A percentile compares a stretch with the other conserved stretches of the same genome.
phyloP scores from a whole-genome alignment of 2,888 invertebrate genomes.

The Myopa tessellatipennis region DNA sequence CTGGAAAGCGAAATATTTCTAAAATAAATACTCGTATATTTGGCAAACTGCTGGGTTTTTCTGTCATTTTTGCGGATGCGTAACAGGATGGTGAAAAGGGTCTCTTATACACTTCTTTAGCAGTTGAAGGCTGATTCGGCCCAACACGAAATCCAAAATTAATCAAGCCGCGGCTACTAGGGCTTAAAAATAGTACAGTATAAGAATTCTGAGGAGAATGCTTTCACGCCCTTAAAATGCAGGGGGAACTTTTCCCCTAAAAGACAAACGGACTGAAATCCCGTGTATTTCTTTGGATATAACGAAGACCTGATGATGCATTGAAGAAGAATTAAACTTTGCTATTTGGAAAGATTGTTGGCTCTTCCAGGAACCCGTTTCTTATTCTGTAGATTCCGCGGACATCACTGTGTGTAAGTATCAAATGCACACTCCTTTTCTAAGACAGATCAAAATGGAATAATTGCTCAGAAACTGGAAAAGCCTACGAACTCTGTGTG shows the following conservation, averaged over 20 bases:
- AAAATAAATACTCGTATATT: background rate
- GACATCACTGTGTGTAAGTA: constrained; percentile 1
- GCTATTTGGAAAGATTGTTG: background rate
- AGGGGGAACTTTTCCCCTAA: no score
- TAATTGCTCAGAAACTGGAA: constrained; percentile 57
- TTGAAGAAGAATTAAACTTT: no score
- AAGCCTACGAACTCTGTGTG: constrained; percentile 33
- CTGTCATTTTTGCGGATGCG: background rate
- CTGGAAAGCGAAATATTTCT: background rate
- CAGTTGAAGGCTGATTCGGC: no score
- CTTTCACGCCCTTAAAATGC: no score
- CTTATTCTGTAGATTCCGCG: background rate
- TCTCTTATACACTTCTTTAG: no score
- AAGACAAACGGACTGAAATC: no score
- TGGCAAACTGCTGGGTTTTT: constrained; percentile 8
- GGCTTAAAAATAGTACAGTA: no score
- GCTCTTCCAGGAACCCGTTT: background rate
- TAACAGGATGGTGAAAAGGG: background rate
- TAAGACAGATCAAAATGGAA: constrained; percentile 54
- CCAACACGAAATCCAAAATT: no score
- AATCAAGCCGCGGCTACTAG: no score
- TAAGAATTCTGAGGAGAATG: no score
- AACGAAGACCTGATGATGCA: no score
- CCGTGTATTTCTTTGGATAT: no score
- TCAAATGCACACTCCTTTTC: constrained; percentile 36